phyloP scores from a whole-genome alignment of 1,140 invertebrate species.

The Brachionus calyciflorus region DNA sequence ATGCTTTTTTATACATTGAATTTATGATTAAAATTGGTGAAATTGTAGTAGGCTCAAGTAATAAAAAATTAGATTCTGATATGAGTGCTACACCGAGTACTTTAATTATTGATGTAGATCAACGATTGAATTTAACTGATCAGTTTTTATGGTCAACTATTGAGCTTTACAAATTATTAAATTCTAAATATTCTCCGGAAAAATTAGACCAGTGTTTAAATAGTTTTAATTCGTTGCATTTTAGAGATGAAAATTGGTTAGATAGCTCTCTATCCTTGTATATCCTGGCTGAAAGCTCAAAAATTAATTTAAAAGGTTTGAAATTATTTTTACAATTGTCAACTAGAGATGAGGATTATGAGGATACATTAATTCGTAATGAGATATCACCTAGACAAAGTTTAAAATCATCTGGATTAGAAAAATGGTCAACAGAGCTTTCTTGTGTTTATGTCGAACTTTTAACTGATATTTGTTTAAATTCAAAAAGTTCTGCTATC shows the following conservation, averaged over 20 bases:
- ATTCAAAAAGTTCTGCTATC: background rate
- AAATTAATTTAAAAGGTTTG: constrained; percentile 53
- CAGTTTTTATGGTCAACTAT: constrained; percentile 25
- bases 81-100: background rate
- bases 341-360: constrained; percentile 39
- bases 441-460: constrained; percentile 18
- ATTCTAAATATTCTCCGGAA: background rate
- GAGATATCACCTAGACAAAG: background rate
- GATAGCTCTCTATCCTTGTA: constrained; percentile 55
- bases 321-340: constrained; percentile 56
- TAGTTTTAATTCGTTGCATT: background rate
- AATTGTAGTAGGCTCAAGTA: constrained; percentile 52
- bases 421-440: background rate
- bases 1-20: constrained; percentile 55
- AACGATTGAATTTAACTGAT: background rate
- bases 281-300: constrained; percentile 56
- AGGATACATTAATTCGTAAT: background rate
- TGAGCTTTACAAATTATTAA: constrained; percentile 48
- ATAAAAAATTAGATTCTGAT: constrained; percentile 50
- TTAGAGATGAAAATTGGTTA: constrained; percentile 51
- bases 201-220: background rate
- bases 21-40: constrained; percentile 58
- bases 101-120: background rate
- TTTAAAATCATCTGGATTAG: background rate
- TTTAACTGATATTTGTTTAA: background rate